Base-by-base conservation (phyloP, 2,888 invertebrate species). In the Sinotaia quadrata region DNA sequence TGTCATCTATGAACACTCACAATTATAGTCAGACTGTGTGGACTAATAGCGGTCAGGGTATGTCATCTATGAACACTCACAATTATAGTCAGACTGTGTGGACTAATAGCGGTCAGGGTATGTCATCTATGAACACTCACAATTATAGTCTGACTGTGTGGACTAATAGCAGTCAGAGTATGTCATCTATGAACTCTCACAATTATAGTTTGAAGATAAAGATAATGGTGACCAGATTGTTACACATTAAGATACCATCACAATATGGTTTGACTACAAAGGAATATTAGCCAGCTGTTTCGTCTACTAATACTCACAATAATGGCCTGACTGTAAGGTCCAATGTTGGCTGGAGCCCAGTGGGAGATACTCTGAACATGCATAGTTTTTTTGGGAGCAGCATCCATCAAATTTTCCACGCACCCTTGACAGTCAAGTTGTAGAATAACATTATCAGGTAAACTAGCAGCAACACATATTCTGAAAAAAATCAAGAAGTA, bases 341-440 rank as follows among this genome's bases (percentile, higher is more conserved):
- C 97, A 81, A 97, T 97, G 87, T 96, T 97, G 71, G 97, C 96
- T 0, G 97, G 97, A n/a, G 97, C 96, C 97, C 97, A 97, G 88
- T 97, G 96, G 34, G 96, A 97, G 81, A 97, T 92, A 73, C 96
- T 94, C 89, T 97, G 97, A 49, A 97, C 96, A 87, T 97, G 97
- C 94, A 97, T 94, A 8, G 94, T 94, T 33, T 75, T 70, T 61
- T 81, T 71, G 34, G 73, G 70, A 27, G 63, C 51, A 29, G 36
- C 29, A 15, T 21, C 33, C 4, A 34, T 34, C 31, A 21, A 44
- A 10, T 29, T 24, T 33, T 24, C 21, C 29, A 33, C 29, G 7
- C 31, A 31, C 29, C 82, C 83, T 63, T 79, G 79, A 60, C 84
- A 81, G 73, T 86, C 86, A 56, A 87, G 36, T 74, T 77, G 78